Percentiles rank a stretch among this genome's conserved stretches.
Evolutionary conservation across 2,113 vertebrate species (phyloP).

Genomic region (Rhinolophus ferrumequinum): DNA sequence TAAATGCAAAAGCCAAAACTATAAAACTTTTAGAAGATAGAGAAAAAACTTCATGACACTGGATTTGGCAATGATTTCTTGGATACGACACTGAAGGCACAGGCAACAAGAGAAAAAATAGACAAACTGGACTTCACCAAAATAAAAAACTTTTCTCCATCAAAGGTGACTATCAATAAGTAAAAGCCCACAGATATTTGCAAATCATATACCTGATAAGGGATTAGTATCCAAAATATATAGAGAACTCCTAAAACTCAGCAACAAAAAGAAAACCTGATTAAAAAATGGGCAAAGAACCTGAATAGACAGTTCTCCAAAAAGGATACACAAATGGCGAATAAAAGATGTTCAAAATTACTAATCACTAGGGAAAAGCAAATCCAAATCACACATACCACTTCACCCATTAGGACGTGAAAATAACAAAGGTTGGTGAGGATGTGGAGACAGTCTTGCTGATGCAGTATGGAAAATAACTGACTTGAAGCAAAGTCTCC

Average conservation of each 20-base stretch:
- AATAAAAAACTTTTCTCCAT: background rate
- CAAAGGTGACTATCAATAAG: background rate
- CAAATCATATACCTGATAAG: slow-evolving; percentile 3
- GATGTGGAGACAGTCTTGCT: slow-evolving; percentile 4
- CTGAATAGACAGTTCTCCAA: slow-evolving; percentile 3
- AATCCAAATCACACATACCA: background rate
- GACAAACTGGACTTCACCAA: background rate
- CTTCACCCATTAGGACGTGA: background rate
- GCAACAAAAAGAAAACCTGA: background rate
- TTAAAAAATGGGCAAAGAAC: background rate
- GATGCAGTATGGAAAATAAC: background rate
- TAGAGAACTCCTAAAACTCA: slow-evolving; percentile 24
- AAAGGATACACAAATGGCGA: background rate
- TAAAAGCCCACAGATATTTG: background rate
- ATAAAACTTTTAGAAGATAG: background rate
- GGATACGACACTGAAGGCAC: background rate
- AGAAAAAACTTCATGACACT: background rate
- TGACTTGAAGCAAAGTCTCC: slow-evolving; percentile 28
- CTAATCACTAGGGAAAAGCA: slow-evolving; percentile 6
- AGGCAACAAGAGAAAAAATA: background rate
- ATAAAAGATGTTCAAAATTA: slow-evolving; percentile 27
- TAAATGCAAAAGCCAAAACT: slow-evolving; percentile 12
- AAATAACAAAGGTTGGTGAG: background rate
- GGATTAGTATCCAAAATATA: background rate
- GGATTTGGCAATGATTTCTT: background rate